Evolutionary conservation across 37 sponge, comb jelly and placozoan genomes (phyloP).

Genomic region (Mnemiopsis leidyi): DNA sequence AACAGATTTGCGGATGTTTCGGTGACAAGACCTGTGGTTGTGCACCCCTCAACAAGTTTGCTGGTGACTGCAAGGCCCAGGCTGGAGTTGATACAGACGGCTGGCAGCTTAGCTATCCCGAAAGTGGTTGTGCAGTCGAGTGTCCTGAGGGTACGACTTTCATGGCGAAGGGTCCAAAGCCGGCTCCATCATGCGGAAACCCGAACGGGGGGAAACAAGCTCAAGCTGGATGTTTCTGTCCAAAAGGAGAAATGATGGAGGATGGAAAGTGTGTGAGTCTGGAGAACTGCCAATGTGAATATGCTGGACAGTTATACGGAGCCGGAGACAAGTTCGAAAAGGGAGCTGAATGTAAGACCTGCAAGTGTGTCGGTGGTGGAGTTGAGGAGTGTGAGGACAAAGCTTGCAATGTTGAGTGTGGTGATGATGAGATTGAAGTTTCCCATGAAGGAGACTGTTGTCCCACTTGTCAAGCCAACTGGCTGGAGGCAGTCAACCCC

Average conservation of each 20-base stretch:
- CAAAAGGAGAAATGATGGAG: slow-evolving; percentile 23
- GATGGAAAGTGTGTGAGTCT: slow-evolving; percentile 1
- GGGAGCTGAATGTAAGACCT: neutral
- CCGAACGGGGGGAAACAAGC: slow-evolving; percentile 18
- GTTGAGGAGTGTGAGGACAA: neutral
- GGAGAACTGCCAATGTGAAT: slow-evolving; percentile 3
- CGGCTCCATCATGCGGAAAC: slow-evolving; percentile 24
- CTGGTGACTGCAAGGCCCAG: neutral
- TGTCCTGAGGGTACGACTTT: slow-evolving; percentile 9
- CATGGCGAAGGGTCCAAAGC: neutral
- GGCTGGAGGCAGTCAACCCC: slow-evolving; percentile 31
- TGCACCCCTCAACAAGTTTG: neutral
- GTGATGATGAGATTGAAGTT: slow-evolving; percentile 43
- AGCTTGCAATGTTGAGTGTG: neutral
- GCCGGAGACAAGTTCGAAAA: slow-evolving; percentile 23
- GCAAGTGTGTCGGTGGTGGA: neutral
- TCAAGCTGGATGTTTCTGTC: slow-evolving; percentile 54
- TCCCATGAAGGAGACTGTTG: no score
- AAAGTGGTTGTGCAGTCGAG: neutral
- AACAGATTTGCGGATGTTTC: neutral
- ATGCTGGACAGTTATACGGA: neutral
- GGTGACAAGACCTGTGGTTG: neutral
- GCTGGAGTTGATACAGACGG: neutral
- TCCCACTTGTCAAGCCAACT: neutral
- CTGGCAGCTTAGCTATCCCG: neutral